Base-by-base conservation (phyloP, 2,888 invertebrate genomes). In the Synanthedon vespiformis region DNA sequence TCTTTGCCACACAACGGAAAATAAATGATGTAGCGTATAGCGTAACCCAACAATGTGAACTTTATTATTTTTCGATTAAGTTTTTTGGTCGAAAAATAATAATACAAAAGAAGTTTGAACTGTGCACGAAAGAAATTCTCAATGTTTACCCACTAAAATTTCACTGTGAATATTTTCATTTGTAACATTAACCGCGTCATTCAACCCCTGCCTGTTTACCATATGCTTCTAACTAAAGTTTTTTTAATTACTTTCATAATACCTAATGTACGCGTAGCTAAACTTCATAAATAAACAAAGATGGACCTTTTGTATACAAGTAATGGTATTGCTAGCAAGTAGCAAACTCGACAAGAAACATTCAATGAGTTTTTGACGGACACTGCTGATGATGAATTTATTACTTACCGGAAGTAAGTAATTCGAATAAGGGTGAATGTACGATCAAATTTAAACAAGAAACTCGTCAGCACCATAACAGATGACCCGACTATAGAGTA, bases 11-110 rank as follows among this genome's bases (percentile, higher is more conserved):
- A 64, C 72, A 77, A 78, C 67, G 69, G 70, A 78, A 80, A 85
- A 83, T 85, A 83, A 85, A 85, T 82, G 77, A 83, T 78, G 73
- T 67, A 67, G 68, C 78, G 77, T 74, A 77, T 67, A 77, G 72
- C 77, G 77, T 73, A 57, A 65, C 56, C 55, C 60, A 57, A 62
- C 57, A 57, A 60, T 60, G 61, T 55, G 59, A 61, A 66, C 68
- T 74, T 69, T 74, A 73, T 81, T 77, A 75, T 77, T 76, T 77
- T 77, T 75, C 68, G 65, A 80, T 84, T 75, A 76, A 72, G 61
- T 76, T 78, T 76, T 74, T 74, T 60, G 14, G 34, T 18, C 27
- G 22, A 27, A 51, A 18, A 54, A 52, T 54, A 51, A 47, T 14
- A 48, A 22, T 48, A 44, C 44, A 44, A 44, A 44, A 14, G 34